These are phyloP conservation scores for Cecidostiba fungosa DNA, from an alignment of 2,888 invertebrate species.

Conservation along the genomic window DNA sequence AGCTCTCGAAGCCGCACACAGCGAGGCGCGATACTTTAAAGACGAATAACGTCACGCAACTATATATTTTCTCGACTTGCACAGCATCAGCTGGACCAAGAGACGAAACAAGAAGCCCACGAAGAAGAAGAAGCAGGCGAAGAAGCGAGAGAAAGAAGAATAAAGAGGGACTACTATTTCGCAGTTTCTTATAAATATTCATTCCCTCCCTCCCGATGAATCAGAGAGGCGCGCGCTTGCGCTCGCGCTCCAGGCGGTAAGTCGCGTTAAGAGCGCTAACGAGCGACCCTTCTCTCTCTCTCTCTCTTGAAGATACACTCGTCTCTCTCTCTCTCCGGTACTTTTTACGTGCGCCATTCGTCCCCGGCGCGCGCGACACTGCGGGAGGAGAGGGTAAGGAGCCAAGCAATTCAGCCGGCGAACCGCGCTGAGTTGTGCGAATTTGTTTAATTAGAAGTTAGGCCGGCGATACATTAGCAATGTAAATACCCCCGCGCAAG, in stretches of 20 bases:
- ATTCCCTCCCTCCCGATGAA: slow-evolving; percentile 76
- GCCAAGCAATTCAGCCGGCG: slow-evolving; percentile 71
- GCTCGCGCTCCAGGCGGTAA: slow-evolving; percentile 78
- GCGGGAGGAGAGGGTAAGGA: slow-evolving; percentile 45
- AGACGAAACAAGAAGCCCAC: slow-evolving; percentile 2
- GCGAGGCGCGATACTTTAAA: too few relatives aligned
- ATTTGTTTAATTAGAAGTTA: slow-evolving; percentile 80
- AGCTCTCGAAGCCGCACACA: too few relatives aligned
- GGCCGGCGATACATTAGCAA: slow-evolving; percentile 79
- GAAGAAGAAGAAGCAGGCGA: slow-evolving; percentile 16
- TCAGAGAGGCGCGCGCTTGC: slow-evolving; percentile 70
- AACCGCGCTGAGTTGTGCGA: slow-evolving; percentile 77
- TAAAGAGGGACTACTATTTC: slow-evolving; percentile 73
- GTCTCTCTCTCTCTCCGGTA: background rate
- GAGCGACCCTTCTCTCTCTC: slow-evolving; percentile 75
- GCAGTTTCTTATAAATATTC: slow-evolving; percentile 80
- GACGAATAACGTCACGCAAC: too few relatives aligned
- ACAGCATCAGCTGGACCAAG: background rate
- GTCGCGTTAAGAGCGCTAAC: slow-evolving; percentile 80
- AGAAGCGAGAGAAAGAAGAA: slow-evolving; percentile 15
- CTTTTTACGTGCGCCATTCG: slow-evolving; percentile 62
- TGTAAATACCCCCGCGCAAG: slow-evolving; percentile 73
- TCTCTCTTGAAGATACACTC: slow-evolving; percentile 26
- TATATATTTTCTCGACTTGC: too few relatives aligned
- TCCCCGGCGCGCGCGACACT: slow-evolving; percentile 41